Evolutionary conservation across 2,797 vertebrate species (phyloP), one percentile per base, ranked within the genome.

Genomic region (Enteromius paludinosus): DNA sequence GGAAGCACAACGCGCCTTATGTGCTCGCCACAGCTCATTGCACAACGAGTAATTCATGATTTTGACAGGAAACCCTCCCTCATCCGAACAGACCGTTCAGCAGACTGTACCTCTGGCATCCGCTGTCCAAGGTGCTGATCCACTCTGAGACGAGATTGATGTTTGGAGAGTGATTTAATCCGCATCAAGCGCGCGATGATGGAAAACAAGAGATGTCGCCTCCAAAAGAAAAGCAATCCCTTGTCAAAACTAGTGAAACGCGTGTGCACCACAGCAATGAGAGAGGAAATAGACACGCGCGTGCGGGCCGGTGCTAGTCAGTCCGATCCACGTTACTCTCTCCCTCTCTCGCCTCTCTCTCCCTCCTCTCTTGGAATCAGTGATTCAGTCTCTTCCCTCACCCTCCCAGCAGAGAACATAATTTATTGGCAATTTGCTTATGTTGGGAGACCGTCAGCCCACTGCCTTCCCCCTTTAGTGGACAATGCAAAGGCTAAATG

Each of bases 371-470:
- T 41, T 41, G 11, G 41, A 41, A 41, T 41, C 41, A 11, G 41
- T 75, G 52, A 62, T 52, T 78, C 78, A 56, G 30, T 38, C 83
- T 81, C 73, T 78, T 38, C 73, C 74, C 78, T 81, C 86, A 83
- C 68, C 79, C 87, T 80, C 83, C 84, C 85, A 41, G 72, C 69
- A 74, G 80, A 78, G 78, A 88, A 83, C 54, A 86, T 88, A 87
- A 87, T 85, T 89, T 89, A 88, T 84, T 86, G 86, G 73, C 86
- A 87, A 87, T 87, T 87, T 87, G 87, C 80, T 87, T 86, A 85
- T 86, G 84, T 88, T 80, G 82, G 75, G 47, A 85, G 82, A 77
- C 73, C 84, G 83, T 82, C 81, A 87, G 78, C 81, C 86, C 28
- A 61, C 52, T 79, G 56, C 84, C 71, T 79, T 76, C 77, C 70